Evolutionary conservation across 2,888 invertebrate genomes (phyloP).

Genomic region (Alentia gelatinosa): DNA sequence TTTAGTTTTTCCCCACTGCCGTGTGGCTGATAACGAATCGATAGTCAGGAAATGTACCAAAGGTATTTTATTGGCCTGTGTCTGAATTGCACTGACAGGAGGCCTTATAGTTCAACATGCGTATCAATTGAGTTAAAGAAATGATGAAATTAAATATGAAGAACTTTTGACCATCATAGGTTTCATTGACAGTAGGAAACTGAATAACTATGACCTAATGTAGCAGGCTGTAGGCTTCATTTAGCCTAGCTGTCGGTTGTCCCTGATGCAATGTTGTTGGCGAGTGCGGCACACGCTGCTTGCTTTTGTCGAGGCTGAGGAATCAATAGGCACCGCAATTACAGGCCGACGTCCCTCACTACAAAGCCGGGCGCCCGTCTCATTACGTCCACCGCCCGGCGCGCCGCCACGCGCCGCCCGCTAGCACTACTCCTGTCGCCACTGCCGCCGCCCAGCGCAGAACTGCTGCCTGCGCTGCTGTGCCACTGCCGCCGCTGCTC

Average conservation of each 20-base stretch:
- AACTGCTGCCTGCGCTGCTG: neutral
- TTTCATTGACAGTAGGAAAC: neutral
- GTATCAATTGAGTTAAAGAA: too few species aligned
- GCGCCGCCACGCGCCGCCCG: neutral
- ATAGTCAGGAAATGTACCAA: too few species aligned
- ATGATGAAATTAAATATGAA: too few species aligned
- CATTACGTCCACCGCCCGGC: conserved; percentile 24
- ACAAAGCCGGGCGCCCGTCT: conserved; percentile 18
- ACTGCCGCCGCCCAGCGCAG: neutral
- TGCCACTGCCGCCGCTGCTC: neutral
- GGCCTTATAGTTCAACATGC: too few species aligned
- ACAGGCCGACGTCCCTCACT: conserved; percentile 3
- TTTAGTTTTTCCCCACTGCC: too few species aligned
- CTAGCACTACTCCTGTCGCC: neutral
- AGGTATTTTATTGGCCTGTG: too few species aligned
- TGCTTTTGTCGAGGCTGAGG: conserved; percentile 18
- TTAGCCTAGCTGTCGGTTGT: neutral
- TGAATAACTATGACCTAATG: neutral
- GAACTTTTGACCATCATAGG: too few species aligned
- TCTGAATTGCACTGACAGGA: too few species aligned
- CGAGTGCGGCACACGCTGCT: neutral
- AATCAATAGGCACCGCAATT: conserved; percentile 50
- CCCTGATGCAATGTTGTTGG: neutral
- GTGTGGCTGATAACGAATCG: too few species aligned
- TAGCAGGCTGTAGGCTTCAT: neutral